phyloP scores from a whole-genome alignment of 2,797 vertebrate species.

The Poeciliopsis infans region DNA sequence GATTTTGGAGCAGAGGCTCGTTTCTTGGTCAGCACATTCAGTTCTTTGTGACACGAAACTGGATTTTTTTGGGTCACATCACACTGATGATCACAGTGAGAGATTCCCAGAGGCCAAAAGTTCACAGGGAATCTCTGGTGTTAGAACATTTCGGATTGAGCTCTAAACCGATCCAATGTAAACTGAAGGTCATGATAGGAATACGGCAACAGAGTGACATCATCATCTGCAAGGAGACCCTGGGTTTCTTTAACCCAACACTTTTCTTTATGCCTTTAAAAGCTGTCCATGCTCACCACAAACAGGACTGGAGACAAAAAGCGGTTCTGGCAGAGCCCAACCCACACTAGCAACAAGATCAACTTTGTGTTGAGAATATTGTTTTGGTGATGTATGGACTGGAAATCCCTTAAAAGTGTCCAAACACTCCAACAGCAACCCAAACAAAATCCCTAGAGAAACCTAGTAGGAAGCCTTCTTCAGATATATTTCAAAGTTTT shows the following conservation, averaged over 20 bases:
- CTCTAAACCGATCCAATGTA: background rate
- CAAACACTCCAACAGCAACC: background rate
- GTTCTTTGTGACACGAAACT: background rate
- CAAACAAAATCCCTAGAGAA: background rate
- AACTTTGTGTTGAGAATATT: too few species aligned
- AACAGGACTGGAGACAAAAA: background rate
- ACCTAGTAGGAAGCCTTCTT: background rate
- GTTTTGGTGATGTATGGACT: background rate
- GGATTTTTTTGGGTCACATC: background rate
- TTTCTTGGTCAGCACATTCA: background rate
- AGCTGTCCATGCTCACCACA: background rate
- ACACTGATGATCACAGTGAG: background rate
- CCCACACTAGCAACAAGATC: background rate
- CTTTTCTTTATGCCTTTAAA: background rate
- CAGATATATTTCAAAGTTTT: background rate
- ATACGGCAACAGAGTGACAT: background rate
- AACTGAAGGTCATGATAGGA: background rate
- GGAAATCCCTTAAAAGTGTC: background rate
- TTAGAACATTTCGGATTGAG: background rate
- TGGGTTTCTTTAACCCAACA: background rate
- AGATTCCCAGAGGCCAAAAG: background rate
- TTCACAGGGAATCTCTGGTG: too few species aligned
- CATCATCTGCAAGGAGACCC: background rate
- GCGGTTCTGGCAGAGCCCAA: background rate
- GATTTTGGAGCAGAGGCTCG: background rate